These are phyloP conservation scores for Anser brachyrhynchus DNA, from an alignment of 2,113 vertebrate species.

Conservation along the genomic window DNA sequence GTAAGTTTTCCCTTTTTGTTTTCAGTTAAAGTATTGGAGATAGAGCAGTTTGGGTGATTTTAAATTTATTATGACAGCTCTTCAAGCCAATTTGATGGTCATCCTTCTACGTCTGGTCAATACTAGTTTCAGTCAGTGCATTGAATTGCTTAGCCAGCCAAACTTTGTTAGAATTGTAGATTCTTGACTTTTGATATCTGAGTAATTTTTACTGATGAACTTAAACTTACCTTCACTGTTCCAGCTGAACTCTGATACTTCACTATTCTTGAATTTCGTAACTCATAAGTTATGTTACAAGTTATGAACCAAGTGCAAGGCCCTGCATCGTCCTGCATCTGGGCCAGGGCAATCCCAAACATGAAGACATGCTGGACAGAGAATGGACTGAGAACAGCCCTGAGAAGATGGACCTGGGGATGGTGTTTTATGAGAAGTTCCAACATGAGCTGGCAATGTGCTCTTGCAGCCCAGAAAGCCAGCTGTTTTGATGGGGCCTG, in stretches of 20 bases:
- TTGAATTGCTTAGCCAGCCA: neutral
- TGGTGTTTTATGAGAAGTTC: too few relatives aligned
- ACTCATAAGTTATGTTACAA: neutral
- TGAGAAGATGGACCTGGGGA: too few relatives aligned
- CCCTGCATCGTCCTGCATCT: too few relatives aligned
- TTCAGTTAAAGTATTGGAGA: neutral
- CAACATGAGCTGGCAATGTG: too few relatives aligned
- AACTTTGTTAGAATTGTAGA: neutral
- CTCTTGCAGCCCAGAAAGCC: too few relatives aligned
- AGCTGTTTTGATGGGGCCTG: too few relatives aligned
- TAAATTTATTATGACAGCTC: neutral
- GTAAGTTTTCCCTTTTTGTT: neutral
- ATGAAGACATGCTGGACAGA: too few relatives aligned
- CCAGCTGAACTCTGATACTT: neutral
- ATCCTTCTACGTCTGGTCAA: neutral
- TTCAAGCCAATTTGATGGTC: neutral
- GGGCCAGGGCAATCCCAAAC: too few relatives aligned
- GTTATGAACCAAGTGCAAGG: too few relatives aligned
- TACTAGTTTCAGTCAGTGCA: neutral
- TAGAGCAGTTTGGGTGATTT: neutral
- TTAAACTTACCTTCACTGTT: neutral
- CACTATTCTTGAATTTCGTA: neutral
- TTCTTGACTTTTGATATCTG: neutral
- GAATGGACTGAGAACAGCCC: too few relatives aligned
- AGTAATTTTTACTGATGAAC: neutral